Evolutionary conservation across 2,797 vertebrate genomes (phyloP), one percentile per base, ranked within the genome.

Genomic region (Coreius guichenoti): DNA sequence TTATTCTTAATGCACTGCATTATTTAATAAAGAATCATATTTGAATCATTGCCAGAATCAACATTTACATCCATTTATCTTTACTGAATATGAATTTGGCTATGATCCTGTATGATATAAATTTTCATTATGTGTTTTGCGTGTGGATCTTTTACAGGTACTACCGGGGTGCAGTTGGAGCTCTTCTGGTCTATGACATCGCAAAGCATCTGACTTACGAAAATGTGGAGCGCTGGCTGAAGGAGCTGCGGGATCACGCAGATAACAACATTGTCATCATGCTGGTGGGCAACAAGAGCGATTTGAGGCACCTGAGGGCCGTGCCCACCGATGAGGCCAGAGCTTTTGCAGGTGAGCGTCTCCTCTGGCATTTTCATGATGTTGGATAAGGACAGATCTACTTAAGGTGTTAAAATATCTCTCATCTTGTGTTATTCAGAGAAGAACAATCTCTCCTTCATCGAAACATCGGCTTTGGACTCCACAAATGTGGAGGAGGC

Each of bases 211-310:
- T 99, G 92, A 99, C 98, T 0, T 99, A 99, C 0, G 98, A 99
- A 93, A 99, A 99, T 0, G 97, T 98, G 86, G 98, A 98, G 87
- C 98, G 98, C 88, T 99, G 98, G 98, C 93, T 99, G 88, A 99
- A 99, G 93, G 98, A 99, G 93, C 95, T 99, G 54, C 94, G 97
- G 80, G 98, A 99, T 88, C 97, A 99, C 0, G 98, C 97, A 0
- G 98, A 99, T 92, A 98, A 97, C 93, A 99, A 98, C 91, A 99
- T 99, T 0, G 97, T 99, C 90, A 99, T 99, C 93, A 99, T 99
- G 98, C 93, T 98, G 91, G 98, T 99, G 89, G 98, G 98, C 29
- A 99, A 99, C 94, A 99, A 99, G 92, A 99, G 98, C 0, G 98
- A 99, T 91, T 94, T 99, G 70, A 97, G 98, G 63, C 98, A 99